Percentiles rank a stretch among this genome's conserved stretches.
Conservation (phyloP, 2,888 invertebrate genomes). For the Sialis fuliginosa region DNA sequence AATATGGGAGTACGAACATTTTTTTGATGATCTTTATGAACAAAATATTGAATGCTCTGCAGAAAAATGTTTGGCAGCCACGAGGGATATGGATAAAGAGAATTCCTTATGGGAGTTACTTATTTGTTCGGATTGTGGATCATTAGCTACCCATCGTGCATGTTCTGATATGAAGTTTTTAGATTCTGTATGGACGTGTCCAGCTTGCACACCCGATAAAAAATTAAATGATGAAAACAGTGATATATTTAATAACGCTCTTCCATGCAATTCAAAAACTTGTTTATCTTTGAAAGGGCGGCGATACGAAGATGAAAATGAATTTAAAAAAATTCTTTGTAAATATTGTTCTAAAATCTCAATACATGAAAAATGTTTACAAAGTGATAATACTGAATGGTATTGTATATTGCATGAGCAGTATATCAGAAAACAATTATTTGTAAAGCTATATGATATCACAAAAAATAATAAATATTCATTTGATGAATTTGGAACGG, state of each 20-base stretch:
- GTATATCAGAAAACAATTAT: background rate
- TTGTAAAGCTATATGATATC: background rate
- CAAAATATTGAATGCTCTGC: background rate
- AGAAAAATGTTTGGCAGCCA: background rate
- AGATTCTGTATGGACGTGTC: background rate
- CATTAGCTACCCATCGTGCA: background rate
- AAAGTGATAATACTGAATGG: background rate
- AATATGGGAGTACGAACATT: background rate
- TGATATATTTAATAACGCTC: background rate
- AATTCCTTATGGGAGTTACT: background rate
- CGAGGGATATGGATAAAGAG: background rate
- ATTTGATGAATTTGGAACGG: too few species aligned
- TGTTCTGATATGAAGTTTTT: background rate
- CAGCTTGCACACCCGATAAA: background rate
- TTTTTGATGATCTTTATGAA: background rate
- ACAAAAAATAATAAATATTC: background rate
- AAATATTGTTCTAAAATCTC: background rate
- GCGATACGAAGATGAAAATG: background rate
- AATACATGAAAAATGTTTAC: background rate
- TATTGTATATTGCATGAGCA: background rate
- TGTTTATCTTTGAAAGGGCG: background rate
- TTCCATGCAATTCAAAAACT: background rate
- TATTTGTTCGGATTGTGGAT: background rate
- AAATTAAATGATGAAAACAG: background rate
- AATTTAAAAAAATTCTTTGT: background rate